Evolutionary conservation across 2,797 vertebrate species (phyloP).

Genomic region (Rhincodon typus): DNA sequence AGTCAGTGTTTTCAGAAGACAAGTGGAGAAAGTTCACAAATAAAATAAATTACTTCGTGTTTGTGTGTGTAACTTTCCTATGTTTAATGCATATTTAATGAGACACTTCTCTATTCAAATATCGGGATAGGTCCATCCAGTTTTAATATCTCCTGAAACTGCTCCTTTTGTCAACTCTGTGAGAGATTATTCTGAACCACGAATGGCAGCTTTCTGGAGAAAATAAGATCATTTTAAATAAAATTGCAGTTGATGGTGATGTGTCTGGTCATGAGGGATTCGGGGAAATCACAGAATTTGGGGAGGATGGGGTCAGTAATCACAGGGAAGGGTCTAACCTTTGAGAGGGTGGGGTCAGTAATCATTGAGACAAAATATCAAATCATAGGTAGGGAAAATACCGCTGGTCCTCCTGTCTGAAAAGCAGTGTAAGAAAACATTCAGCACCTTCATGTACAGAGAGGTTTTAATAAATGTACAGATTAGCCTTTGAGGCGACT

Average conservation of each 20-base stretch:
- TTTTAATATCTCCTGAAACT: conserved; percentile 17
- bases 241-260: background rate
- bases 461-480: no score
- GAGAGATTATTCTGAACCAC: background rate
- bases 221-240: background rate
- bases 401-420: background rate
- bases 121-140: background rate
- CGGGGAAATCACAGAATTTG: background rate
- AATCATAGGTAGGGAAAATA: background rate
- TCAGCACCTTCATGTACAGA: background rate
- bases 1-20: background rate
- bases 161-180: background rate
- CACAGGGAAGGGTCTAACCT: background rate
- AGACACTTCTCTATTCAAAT: background rate
- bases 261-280: background rate
- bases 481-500: no score
- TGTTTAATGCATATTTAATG: conserved; percentile 25
- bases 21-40: background rate
- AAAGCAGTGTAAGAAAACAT: background rate
- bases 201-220: background rate
- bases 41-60: background rate
- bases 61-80: background rate
- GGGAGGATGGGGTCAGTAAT: background rate
- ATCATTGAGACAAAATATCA: background rate
- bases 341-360: background rate